A percentile compares a stretch with the other conserved stretches of the same genome.
Evolutionary conservation across 2,888 invertebrate genomes (phyloP).

Genomic region (Acronicta alni): DNA sequence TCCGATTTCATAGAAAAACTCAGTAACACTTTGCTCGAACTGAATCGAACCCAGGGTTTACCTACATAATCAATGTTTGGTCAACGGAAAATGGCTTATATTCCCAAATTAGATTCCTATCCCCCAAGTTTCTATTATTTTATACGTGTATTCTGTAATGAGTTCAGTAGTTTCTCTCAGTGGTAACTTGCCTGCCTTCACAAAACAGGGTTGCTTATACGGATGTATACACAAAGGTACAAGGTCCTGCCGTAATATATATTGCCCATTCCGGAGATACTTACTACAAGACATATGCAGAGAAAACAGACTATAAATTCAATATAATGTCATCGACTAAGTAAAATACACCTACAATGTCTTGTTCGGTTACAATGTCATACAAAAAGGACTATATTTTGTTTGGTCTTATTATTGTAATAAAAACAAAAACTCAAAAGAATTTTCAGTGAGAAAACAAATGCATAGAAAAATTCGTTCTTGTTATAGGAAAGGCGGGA

Average conservation of each 20-base stretch:
- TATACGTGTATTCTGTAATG: conserved; percentile 33
- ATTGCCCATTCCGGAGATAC: conserved; percentile 18
- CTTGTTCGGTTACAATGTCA: conserved; percentile 37
- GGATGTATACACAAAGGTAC: conserved; percentile 35
- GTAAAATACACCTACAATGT: conserved; percentile 57
- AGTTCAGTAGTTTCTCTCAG: conserved; percentile 44
- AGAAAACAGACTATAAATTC: conserved; percentile 57
- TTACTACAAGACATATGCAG: conserved; percentile 35
- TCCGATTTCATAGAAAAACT: too few relatives aligned
- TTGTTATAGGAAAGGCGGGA: conserved; percentile 85
- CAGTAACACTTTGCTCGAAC: too few relatives aligned
- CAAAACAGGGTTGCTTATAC: conserved; percentile 32
- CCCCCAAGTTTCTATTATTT: conserved; percentile 26
- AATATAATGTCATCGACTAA: conserved; percentile 49
- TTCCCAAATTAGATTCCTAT: conserved; percentile 3
- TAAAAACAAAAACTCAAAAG: conserved; percentile 66
- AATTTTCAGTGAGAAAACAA: conserved; percentile 81
- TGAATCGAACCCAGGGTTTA: too few relatives aligned
- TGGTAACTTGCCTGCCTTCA: conserved; percentile 11
- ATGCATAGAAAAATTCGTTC: conserved; percentile 88
- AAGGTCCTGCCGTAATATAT: conserved; percentile 44
- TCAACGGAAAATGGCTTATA: conserved; percentile 9
- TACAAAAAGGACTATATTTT: conserved; percentile 44
- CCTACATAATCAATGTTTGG: conserved; percentile 4
- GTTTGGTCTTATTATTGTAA: conserved; percentile 56